Evolutionary conservation across 2,797 vertebrate species (phyloP).

Genomic region (Erethizon dorsatum): DNA sequence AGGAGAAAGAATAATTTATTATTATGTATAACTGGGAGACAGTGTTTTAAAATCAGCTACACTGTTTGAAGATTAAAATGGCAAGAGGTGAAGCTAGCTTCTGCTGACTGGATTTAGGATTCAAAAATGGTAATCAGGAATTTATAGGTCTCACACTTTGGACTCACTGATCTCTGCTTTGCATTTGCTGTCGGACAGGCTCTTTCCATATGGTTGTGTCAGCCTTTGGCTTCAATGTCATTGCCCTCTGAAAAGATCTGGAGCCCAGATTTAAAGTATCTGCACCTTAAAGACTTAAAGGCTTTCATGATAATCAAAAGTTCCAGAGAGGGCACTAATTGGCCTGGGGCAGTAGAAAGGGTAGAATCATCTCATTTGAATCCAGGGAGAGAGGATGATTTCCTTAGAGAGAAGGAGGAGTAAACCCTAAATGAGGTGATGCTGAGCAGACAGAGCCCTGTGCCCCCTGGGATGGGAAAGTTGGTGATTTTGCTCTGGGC

Average conservation of each 20-base stretch:
- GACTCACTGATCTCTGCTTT: not conserved
- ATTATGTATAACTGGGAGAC: not conserved
- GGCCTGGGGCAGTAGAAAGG: not conserved
- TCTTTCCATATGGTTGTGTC: not conserved
- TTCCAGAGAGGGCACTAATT: not conserved
- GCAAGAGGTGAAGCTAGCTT: not conserved
- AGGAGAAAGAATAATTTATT: constrained; percentile 11
- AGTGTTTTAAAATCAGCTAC: constrained; percentile 7
- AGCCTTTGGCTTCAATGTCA: not conserved
- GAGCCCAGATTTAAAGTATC: not conserved
- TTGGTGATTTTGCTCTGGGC: not conserved
- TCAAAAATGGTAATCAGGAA: not conserved
- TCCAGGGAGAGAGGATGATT: not conserved
- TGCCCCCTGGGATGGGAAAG: no score
- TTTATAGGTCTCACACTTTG: not conserved
- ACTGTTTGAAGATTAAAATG: constrained; percentile 26
- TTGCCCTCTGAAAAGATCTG: not conserved
- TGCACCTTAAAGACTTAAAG: not conserved
- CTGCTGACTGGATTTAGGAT: not conserved
- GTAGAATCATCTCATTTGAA: not conserved
- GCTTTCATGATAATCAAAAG: not conserved
- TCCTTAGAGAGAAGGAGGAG: not conserved
- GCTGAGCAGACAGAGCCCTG: not conserved
- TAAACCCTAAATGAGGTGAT: not conserved
- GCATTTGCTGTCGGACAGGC: not conserved